phyloP scores from a whole-genome alignment of 2,888 invertebrate species.

The Peribatodes rhomboidaria region DNA sequence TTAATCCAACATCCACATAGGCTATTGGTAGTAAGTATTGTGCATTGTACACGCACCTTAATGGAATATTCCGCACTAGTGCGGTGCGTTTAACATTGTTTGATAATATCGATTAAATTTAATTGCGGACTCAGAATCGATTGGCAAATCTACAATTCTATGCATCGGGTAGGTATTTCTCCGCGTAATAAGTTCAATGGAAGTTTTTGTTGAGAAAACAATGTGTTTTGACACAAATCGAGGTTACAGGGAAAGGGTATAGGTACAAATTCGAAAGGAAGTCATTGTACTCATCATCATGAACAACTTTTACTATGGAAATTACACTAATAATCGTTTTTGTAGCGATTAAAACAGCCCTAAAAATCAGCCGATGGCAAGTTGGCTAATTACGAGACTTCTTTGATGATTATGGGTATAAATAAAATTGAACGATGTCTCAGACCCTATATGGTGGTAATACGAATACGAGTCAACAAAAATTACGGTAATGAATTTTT shows the following conservation, averaged over 20 bases:
- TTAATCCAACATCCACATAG: too few relatives aligned
- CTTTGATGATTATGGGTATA: neutral
- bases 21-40: neutral
- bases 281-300: too few relatives aligned
- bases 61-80: constrained; percentile 13
- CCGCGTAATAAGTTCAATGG: neutral
- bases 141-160: constrained; percentile 5
- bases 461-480: neutral
- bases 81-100: constrained; percentile 9
- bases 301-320: too few relatives aligned
- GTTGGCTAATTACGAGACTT: neutral
- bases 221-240: neutral
- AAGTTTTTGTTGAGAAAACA: neutral
- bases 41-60: constrained; percentile 1
- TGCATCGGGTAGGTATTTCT: neutral
- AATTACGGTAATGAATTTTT: constrained; percentile 9
- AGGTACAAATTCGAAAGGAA: too few relatives aligned
- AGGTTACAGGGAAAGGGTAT: too few relatives aligned
- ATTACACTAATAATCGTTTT: too few relatives aligned
- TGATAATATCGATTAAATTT: constrained; percentile 19
- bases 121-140: constrained; percentile 13
- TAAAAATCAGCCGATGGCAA: too few relatives aligned
- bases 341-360: too few relatives aligned
- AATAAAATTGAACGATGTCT: constrained; percentile 6
- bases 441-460: neutral